Conservation (phyloP, 2,888 invertebrate genomes). For the Crematogaster levior region DNA sequence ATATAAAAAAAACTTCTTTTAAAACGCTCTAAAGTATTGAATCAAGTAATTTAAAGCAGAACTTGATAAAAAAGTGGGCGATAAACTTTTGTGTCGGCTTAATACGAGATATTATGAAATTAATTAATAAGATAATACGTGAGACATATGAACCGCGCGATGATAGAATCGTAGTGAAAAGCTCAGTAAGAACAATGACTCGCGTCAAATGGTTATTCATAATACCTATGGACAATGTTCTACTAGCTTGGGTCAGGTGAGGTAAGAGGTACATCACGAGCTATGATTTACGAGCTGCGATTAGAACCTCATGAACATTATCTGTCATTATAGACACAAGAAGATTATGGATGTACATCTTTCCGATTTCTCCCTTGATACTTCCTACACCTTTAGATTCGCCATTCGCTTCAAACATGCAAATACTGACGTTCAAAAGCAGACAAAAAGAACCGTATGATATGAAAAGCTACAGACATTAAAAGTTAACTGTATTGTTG, state of each 20-base stretch:
- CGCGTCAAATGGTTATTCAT: not conserved
- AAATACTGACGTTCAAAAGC: not conserved
- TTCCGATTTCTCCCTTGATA: not conserved
- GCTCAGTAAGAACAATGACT: not conserved
- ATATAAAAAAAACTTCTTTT: not conserved
- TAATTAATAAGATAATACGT: not conserved
- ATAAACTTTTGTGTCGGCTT: not conserved
- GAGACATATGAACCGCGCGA: not conserved
- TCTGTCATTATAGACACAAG: conserved; percentile 70
- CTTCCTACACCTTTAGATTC: not conserved
- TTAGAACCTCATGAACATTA: conserved; percentile 70
- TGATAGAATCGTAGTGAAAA: conserved; percentile 5
- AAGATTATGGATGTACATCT: conserved; percentile 16
- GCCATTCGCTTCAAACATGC: not conserved
- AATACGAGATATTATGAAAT: not conserved
- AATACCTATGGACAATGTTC: conserved; percentile 60
- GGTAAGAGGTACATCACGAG: conserved; percentile 73
- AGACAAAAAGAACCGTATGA: not conserved
- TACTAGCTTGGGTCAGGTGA: conserved; percentile 57
- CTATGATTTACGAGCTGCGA: conserved; percentile 72
- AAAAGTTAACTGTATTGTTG: not conserved
- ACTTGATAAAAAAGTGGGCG: not conserved
- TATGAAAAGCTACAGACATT: not conserved
- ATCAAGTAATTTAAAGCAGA: too few relatives aligned
- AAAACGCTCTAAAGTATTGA: not conserved